Base-by-base conservation (phyloP, 2,797 vertebrate genomes). In the Sarcoramphus papa region DNA sequence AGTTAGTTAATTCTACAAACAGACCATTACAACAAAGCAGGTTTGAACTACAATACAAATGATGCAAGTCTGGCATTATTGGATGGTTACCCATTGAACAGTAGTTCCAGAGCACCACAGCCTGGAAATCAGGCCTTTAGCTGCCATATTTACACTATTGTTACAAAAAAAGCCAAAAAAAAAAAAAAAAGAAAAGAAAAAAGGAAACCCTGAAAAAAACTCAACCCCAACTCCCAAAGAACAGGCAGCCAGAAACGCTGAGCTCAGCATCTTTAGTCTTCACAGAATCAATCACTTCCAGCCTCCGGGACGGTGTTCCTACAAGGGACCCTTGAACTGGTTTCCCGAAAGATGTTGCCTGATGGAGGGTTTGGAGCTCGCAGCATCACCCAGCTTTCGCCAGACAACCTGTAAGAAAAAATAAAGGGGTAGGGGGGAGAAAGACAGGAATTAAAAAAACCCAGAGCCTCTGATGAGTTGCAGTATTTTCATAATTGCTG, bases 291-390 rank as follows among this genome's bases (percentile, higher is more conserved):
- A 78, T 69, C 85, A n/a, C 85, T 94, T 90, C 83, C 74, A 77
- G 33, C 74, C 37, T 33, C 9, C 1, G 0, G 69, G 68, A 59
- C 0, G 0, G 22, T 3, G 21, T 31, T 95, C 96, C 97, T 99
- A 99, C 98, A 99, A 98, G 11, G 99, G 99, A 74, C 99, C 99
- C 98, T 99, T 99, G 98, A 99, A 99, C 98, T 99, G 99, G 98
- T 99, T 99, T 94, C 99, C 99, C 11, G 99, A 99, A 97, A 99
- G 99, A 67, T 99, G 99, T 98, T 99, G 99, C 96, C 99, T 98
- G 98, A 99, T 98, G 76, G 99, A 99, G 77, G 99, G 99, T 97
- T 99, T 99, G 96, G 99, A 99, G 97, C 99, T 99, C 0, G 99
- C 99, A 3, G 99, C 99, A 40, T 99, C 99, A 9, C 99, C 99